A percentile compares a stretch with the other conserved stretches of the same genome.
phyloP scores from a whole-genome alignment of 2,888 invertebrate species.

The Subacronicta megacephala region DNA sequence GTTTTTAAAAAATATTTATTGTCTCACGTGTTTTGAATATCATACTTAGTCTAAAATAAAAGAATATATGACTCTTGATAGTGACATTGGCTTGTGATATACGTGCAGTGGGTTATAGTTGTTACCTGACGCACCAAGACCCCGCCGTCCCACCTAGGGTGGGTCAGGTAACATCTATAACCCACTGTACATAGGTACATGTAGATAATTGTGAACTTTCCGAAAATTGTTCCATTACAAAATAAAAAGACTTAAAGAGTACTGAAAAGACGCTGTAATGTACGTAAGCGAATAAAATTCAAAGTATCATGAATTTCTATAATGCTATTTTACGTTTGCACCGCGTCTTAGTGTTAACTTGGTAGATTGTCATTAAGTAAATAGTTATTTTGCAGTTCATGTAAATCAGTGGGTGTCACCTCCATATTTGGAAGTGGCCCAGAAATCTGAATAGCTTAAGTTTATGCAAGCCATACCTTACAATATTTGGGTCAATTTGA shows the following conservation, averaged over 20 bases:
- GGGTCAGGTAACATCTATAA: too few relatives aligned
- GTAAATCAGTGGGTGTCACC: slow-evolving; percentile 66
- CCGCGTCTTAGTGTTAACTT: slow-evolving; percentile 8
- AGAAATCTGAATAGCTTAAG: slow-evolving; percentile 69
- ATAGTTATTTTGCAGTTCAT: slow-evolving; percentile 66
- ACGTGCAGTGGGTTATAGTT: too few relatives aligned
- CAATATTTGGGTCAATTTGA: slow-evolving; percentile 75
- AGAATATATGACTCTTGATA: slow-evolving; percentile 15
- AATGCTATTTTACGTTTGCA: slow-evolving; percentile 5
- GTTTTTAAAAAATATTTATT: slow-evolving; percentile 61
- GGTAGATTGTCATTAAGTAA: slow-evolving; percentile 64
- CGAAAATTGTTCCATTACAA: neutral
- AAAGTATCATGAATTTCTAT: neutral
- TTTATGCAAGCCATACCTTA: slow-evolving; percentile 69
- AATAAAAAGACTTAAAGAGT: neutral
- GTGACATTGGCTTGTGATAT: too few relatives aligned
- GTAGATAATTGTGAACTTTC: neutral
- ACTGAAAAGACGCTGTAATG: neutral
- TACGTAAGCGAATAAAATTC: slow-evolving; percentile 2
- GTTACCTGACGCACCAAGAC: too few relatives aligned
- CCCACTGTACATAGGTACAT: neutral
- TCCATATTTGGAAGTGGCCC: slow-evolving; percentile 71
- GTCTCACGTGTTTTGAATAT: slow-evolving; percentile 53
- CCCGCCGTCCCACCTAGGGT: too few relatives aligned
- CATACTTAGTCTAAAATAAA: slow-evolving; percentile 14